Percentiles rank a stretch among this genome's conserved stretches.
Evolutionary conservation across 1,140 invertebrate genomes (phyloP).

Genomic region (Zaprionus tsacasi): DNA sequence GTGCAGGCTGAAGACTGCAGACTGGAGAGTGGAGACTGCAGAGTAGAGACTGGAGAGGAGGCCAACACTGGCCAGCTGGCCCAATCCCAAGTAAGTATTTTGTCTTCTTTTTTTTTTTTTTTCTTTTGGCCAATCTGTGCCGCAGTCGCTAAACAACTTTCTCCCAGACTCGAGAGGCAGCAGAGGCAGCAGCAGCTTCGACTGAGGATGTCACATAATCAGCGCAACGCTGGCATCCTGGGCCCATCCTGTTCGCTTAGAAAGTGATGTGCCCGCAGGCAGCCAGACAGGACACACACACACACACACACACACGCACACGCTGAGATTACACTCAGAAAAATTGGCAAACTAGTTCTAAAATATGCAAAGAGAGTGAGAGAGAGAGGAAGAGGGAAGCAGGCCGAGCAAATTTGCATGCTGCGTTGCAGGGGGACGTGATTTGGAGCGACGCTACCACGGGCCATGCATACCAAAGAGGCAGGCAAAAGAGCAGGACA

Average conservation of each 20-base stretch:
- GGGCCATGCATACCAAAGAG: constrained; percentile 58
- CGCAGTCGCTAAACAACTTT: constrained; percentile 75
- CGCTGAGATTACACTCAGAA: constrained; percentile 20
- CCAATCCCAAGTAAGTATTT: constrained; percentile 41
- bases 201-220: constrained; percentile 70
- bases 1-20: constrained; percentile 4
- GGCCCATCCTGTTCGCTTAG: constrained; percentile 75
- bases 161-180: constrained; percentile 37
- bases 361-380: constrained; percentile 35
- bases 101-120: neutral
- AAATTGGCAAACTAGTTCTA: constrained; percentile 64
- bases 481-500: neutral
- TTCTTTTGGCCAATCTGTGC: constrained; percentile 73
- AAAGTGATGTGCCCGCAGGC: constrained; percentile 70
- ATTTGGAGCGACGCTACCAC: constrained; percentile 50
- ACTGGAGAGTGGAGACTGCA: constrained; percentile 8
- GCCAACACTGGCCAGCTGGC: constrained; percentile 59
- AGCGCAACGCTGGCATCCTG: constrained; percentile 63
- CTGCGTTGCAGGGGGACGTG: constrained; percentile 38
- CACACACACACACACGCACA: constrained; percentile 5
- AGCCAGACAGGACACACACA: constrained; percentile 49
- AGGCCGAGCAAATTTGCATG: constrained; percentile 25
- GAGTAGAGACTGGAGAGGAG: constrained; percentile 22
- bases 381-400: neutral
- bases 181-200: neutral